Evolutionary conservation across 1,140 invertebrate species (phyloP).

Genomic region (Drosophila ambigua): DNA sequence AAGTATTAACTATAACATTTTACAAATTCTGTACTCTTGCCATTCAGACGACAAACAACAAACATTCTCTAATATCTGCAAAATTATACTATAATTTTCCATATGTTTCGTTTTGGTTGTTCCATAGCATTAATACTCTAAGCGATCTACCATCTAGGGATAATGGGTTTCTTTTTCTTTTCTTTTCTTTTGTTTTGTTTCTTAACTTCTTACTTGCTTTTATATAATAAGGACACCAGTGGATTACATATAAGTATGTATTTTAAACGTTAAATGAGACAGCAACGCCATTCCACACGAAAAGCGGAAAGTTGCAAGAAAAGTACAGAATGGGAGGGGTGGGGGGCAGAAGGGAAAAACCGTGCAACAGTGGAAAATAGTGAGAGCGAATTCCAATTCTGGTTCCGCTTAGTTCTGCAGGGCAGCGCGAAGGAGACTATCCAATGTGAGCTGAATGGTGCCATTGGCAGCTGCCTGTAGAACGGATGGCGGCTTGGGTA

Average conservation of each 20-base stretch:
- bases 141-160: slow-evolving; percentile 43
- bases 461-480: slow-evolving; percentile 66
- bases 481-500: slow-evolving; percentile 70
- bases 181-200: slow-evolving; percentile 27
- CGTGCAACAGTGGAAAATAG: slow-evolving; percentile 18
- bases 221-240: slow-evolving; percentile 73
- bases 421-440: slow-evolving; percentile 73
- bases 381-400: slow-evolving; percentile 16
- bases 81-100: slow-evolving; percentile 63
- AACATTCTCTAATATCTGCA: slow-evolving; percentile 70
- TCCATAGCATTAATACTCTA: slow-evolving; percentile 69
- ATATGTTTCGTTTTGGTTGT: slow-evolving; percentile 68
- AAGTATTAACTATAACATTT: slow-evolving; percentile 53
- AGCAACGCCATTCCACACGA: slow-evolving; percentile 13
- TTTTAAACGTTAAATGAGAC: slow-evolving; percentile 37
- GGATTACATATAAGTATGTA: slow-evolving; percentile 45
- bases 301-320: slow-evolving; percentile 14
- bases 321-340: background rate
- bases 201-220: slow-evolving; percentile 42
- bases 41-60: slow-evolving; percentile 40
- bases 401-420: slow-evolving; percentile 63
- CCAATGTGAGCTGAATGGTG: slow-evolving; percentile 63
- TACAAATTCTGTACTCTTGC: slow-evolving; percentile 42
- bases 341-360: no score
- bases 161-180: slow-evolving; percentile 41